Evolutionary conservation across 1,140 invertebrate species (phyloP).

Genomic region (Probaryconus sp.): DNA sequence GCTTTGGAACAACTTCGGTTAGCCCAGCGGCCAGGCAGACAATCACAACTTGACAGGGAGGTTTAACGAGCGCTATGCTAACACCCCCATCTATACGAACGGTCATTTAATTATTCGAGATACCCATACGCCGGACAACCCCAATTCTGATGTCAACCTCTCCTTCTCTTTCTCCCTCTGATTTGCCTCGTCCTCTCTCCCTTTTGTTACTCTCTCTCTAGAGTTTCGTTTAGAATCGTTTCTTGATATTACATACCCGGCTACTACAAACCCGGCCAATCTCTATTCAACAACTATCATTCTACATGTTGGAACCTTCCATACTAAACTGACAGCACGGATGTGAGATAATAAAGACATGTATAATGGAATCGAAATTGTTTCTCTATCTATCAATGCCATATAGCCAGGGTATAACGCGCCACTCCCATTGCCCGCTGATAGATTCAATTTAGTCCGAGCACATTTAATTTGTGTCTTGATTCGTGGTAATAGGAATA

Average conservation of each 20-base stretch:
- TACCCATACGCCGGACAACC: slow-evolving; percentile 69
- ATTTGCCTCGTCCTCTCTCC: slow-evolving; percentile 26
- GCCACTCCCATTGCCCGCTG: slow-evolving; percentile 50
- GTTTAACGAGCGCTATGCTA: slow-evolving; percentile 78
- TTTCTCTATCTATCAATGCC: slow-evolving; percentile 78
- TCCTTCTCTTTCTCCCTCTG: slow-evolving; percentile 14
- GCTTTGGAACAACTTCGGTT: slow-evolving; percentile 68
- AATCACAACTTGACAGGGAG: slow-evolving; percentile 78
- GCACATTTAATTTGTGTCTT: slow-evolving; percentile 74
- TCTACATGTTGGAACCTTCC: slow-evolving; percentile 65
- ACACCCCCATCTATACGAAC: slow-evolving; percentile 68
- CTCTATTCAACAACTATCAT: slow-evolving; percentile 60
- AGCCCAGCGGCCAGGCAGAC: slow-evolving; percentile 68
- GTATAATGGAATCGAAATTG: slow-evolving; percentile 78
- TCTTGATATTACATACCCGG: slow-evolving; percentile 40
- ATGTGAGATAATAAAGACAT: slow-evolving; percentile 75
- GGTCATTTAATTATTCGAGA: slow-evolving; percentile 79
- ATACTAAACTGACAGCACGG: slow-evolving; percentile 73
- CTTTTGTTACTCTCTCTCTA: slow-evolving; percentile 21
- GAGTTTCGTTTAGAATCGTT: slow-evolving; percentile 50
- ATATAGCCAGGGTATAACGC: slow-evolving; percentile 52
- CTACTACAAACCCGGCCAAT: slow-evolving; percentile 59
- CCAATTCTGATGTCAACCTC: slow-evolving; percentile 34
- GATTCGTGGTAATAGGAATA: slow-evolving; percentile 66
- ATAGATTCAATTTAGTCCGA: slow-evolving; percentile 72